Evolutionary conservation across 2,888 invertebrate species (phyloP).

Genomic region (Parthenolecanium corni): DNA sequence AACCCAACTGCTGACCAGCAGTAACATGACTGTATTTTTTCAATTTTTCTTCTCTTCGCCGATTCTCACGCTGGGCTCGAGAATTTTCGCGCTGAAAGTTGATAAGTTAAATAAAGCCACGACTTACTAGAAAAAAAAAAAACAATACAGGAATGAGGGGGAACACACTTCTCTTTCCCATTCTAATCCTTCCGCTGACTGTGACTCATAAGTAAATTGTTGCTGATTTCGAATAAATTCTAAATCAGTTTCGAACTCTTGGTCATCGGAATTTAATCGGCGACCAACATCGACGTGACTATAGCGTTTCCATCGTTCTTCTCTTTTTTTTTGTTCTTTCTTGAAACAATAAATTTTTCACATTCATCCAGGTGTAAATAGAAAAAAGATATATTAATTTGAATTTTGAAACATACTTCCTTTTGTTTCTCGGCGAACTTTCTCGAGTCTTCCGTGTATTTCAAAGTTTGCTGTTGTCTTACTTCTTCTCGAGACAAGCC

Average conservation of each 20-base stretch:
- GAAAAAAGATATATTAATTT: background rate
- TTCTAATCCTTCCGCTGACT: background rate
- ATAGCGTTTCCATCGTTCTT: constrained; percentile 7
- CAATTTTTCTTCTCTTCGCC: constrained; percentile 4
- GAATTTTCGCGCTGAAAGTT: background rate
- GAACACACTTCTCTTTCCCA: background rate
- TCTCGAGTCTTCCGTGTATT: background rate
- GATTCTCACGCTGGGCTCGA: background rate
- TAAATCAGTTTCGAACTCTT: background rate
- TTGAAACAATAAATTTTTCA: background rate
- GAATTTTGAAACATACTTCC: background rate
- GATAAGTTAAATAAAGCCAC: background rate
- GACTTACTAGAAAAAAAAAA: background rate
- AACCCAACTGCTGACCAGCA: background rate
- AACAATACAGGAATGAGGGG: background rate
- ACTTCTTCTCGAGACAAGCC: background rate
- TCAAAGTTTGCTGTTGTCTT: background rate
- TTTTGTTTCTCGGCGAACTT: constrained; percentile 8
- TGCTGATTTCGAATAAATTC: background rate
- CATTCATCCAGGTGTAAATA: no score
- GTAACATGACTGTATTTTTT: constrained; percentile 8
- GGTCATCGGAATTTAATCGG: background rate
- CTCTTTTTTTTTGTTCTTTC: background rate
- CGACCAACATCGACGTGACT: background rate
- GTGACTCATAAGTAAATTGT: background rate